Conservation (phyloP, 37 sponge, comb jelly and placozoan genomes). For the Hormiphora californensis region DNA sequence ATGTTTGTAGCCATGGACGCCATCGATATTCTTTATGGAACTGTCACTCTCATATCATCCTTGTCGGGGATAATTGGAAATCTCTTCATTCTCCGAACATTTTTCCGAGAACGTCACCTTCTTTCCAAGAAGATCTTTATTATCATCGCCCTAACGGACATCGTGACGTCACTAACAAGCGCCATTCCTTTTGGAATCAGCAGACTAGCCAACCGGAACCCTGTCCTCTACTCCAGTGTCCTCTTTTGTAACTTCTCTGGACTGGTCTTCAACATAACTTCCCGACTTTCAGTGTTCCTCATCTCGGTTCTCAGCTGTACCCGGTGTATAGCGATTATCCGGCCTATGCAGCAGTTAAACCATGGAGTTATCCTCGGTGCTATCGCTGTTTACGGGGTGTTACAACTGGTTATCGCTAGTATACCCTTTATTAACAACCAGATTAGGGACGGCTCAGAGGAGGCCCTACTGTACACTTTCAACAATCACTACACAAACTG, state of each 20-base stretch:
- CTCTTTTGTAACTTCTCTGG: constrained; percentile 44
- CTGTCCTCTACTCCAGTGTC: neutral
- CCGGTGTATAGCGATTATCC: constrained; percentile 28
- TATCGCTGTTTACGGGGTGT: constrained; percentile 4
- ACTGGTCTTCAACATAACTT: constrained; percentile 46
- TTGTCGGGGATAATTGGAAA: constrained; percentile 15
- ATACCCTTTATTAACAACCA: neutral
- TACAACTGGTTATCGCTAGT: constrained; percentile 17
- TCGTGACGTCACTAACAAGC: neutral
- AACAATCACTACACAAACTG: constrained; percentile 15
- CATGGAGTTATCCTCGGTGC: neutral
- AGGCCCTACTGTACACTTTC: neutral
- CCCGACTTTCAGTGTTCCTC: constrained; percentile 47
- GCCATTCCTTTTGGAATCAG: constrained; percentile 25
- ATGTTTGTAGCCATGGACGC: no score
- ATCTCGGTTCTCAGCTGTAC: constrained; percentile 47
- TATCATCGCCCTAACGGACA: constrained; percentile 2
- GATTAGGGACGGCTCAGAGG: neutral
- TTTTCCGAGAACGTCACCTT: neutral
- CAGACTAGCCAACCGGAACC: neutral
- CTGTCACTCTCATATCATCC: neutral
- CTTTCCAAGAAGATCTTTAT: constrained; percentile 44
- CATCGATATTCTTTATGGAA: neutral
- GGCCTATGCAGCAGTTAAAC: constrained; percentile 32
- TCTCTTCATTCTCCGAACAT: constrained; percentile 2